Percentiles rank a stretch among this genome's conserved stretches.
Conservation (phyloP, 2,113 vertebrate species). For the Chionodraco myersi region DNA sequence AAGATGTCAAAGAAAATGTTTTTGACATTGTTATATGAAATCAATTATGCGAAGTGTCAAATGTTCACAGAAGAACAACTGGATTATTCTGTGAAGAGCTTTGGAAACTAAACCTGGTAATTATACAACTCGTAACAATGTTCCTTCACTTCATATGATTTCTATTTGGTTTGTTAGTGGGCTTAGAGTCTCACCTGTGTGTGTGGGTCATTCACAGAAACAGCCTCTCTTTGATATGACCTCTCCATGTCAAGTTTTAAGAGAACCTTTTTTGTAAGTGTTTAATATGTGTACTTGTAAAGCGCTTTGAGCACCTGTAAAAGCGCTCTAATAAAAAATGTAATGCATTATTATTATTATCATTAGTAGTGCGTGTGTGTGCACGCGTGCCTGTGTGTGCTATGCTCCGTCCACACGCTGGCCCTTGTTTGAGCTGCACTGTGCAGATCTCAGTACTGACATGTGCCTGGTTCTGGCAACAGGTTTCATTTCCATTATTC, state of each 20-base stretch:
- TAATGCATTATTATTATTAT: no score
- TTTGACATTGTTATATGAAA: background rate
- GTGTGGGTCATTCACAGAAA: constrained; percentile 8
- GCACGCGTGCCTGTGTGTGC: background rate
- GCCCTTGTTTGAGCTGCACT: constrained; percentile 3
- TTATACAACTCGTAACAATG: background rate
- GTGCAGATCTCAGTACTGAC: constrained; percentile 5
- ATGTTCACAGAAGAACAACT: background rate
- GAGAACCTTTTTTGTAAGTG: constrained; percentile 13
- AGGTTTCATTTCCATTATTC: background rate
- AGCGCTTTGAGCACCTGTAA: no score
- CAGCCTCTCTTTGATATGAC: constrained; percentile 18
- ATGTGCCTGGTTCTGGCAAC: background rate
- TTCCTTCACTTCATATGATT: background rate
- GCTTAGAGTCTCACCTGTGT: constrained; percentile 1
- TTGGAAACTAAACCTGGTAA: background rate
- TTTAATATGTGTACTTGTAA: constrained; percentile 13
- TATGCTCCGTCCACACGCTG: constrained; percentile 14
- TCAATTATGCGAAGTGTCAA: background rate
- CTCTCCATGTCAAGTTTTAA: constrained; percentile 27
- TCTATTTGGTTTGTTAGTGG: background rate
- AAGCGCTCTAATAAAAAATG: no score
- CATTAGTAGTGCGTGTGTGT: background rate
- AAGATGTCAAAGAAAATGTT: background rate
- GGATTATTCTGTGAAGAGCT: constrained; percentile 1